Base-by-base conservation (phyloP, 2,888 invertebrate species). In the Himalopsyche tibetana region DNA sequence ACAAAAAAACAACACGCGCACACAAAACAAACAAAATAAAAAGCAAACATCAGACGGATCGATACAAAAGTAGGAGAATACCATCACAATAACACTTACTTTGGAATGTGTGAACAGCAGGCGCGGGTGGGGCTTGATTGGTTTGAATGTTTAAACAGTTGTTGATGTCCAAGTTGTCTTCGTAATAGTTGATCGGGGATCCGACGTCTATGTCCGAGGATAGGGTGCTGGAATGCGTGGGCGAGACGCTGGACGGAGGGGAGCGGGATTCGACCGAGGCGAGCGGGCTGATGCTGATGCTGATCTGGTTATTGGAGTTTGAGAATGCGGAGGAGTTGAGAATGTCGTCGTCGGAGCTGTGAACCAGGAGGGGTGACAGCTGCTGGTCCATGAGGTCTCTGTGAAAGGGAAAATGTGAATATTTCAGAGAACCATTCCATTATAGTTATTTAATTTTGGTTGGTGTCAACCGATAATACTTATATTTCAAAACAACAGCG, bases 331-430 rank as follows among this genome's bases (percentile, higher is more conserved):
- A 88, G 55, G 91, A 91, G 5, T 89, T 86, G 51, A 90, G 90
- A 51, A 91, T 91, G 81, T 91, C 91, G 83, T 90, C 90, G 6
- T 90, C 89, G 83, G 82, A 36, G 28, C 45, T 45, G 51, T 85
- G 82, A 80, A 69, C 55, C 28, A 91, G 83, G 4, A 93, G 92
- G 11, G 95, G 95, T 5, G 94, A 94, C 51, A 94, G 90, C 89
- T 94, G 93, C 88, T 94, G 94, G 89, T 95, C 95, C 90, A 93
- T 93, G 90, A 93, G 93, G 86, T 87, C 87, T 36, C 88, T 88
- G 81, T 4, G 55, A 86, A 51, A 15, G 40, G 74, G n/a, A 40
- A 40, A 51, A 51, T 45, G 5, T 6, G 40, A 40, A 40, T 6
- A 6, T 40, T 40, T 40, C 5, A 6, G 40, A 40, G 6, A 40